A percentile compares a stretch with the other conserved stretches of the same genome.
Evolutionary conservation across 2,888 invertebrate species (phyloP).

Genomic region (Nematopogon swammerdamellus): DNA sequence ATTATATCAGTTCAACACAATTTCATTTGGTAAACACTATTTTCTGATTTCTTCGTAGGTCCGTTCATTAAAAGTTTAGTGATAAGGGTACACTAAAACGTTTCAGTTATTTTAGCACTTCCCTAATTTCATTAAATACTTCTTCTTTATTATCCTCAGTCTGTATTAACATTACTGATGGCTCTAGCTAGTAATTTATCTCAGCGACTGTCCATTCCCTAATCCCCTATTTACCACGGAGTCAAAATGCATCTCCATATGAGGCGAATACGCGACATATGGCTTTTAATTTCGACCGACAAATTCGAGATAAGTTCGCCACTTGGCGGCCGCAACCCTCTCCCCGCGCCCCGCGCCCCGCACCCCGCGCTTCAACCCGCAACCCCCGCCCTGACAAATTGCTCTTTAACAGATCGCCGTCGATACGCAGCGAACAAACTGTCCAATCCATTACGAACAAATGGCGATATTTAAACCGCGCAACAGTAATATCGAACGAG

Average conservation of each 20-base stretch:
- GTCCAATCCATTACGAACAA: slow-evolving; percentile 47
- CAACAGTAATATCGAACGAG: slow-evolving; percentile 6
- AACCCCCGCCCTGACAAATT: slow-evolving; percentile 32
- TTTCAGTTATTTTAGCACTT: too few relatives aligned
- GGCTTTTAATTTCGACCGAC: slow-evolving; percentile 20
- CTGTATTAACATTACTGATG: too few relatives aligned
- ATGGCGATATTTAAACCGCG: slow-evolving; percentile 34
- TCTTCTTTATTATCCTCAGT: too few relatives aligned
- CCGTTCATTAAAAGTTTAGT: too few relatives aligned
- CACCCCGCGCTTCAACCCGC: too few relatives aligned
- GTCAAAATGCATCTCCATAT: slow-evolving; percentile 12
- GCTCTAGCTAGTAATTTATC: too few relatives aligned
- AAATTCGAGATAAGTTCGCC: slow-evolving; percentile 7
- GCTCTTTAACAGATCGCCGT: slow-evolving; percentile 48
- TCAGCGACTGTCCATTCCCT: neutral
- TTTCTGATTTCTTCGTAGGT: too few relatives aligned
- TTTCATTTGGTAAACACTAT: too few relatives aligned
- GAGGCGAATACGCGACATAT: slow-evolving; percentile 34
- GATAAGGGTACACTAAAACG: too few relatives aligned
- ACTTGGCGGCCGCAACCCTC: slow-evolving; percentile 15
- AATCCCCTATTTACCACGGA: slow-evolving; percentile 7
- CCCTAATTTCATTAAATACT: too few relatives aligned
- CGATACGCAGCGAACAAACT: slow-evolving; percentile 26
- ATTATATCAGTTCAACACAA: too few relatives aligned
- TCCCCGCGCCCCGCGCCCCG: too few relatives aligned